phyloP scores from a whole-genome alignment of 2,113 vertebrate species.

The Microtus ochrogaster region DNA sequence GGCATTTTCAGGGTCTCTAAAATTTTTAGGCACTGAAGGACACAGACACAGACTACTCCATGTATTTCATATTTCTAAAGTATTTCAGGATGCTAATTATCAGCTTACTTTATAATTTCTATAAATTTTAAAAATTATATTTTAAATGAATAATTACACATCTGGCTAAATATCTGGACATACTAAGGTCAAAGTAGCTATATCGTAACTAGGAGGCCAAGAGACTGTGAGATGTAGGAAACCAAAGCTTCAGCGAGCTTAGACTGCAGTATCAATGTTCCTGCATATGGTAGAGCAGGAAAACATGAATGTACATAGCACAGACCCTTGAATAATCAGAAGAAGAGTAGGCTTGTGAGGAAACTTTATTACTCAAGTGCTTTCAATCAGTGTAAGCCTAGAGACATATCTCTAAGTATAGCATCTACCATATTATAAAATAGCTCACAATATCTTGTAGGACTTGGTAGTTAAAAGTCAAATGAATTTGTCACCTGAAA shows the following conservation, averaged over 20 bases:
- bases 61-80: conserved; percentile 56
- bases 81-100: conserved; percentile 43
- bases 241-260: conserved; percentile 19
- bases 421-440: conserved; percentile 22
- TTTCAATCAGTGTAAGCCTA: neutral
- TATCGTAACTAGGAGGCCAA: conserved; percentile 27
- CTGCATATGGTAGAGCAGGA: neutral
- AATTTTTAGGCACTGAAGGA: conserved; percentile 48
- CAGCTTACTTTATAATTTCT: neutral
- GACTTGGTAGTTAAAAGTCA: neutral
- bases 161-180: conserved; percentile 60
- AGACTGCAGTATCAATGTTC: neutral
- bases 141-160: conserved; percentile 58
- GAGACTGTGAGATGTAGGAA: conserved; percentile 19
- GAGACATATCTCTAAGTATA: neutral
- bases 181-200: conserved; percentile 44
- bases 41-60: neutral
- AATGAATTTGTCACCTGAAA: conserved; percentile 26
- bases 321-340: neutral
- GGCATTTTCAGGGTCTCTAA: conserved; percentile 41
- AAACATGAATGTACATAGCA: conserved; percentile 32
- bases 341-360: neutral
- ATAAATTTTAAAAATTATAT: conserved; percentile 49
- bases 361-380: conserved; percentile 6
- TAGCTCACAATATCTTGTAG: conserved; percentile 43